A percentile compares a stretch with the other conserved stretches of the same genome.
Conservation (phyloP, 2,888 invertebrate species). For the Ypsolopha sequella region DNA sequence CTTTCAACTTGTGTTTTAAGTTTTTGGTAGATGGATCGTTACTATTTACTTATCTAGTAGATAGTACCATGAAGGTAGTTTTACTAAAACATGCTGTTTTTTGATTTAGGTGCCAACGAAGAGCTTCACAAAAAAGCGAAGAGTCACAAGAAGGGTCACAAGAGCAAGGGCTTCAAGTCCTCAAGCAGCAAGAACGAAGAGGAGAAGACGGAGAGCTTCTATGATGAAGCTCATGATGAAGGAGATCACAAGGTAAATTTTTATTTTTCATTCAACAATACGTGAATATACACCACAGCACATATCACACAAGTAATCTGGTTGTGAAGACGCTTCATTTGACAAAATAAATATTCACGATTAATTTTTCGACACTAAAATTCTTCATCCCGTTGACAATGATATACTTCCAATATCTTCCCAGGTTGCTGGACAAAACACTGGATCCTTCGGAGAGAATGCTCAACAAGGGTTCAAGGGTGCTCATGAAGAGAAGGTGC, state of each 20-base stretch:
- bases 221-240: conserved; percentile 75
- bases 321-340: too few species aligned
- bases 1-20: background rate
- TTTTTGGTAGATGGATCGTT: background rate
- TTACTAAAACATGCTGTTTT: too few species aligned
- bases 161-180: conserved; percentile 75
- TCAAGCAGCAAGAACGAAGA: conserved; percentile 77
- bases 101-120: conserved; percentile 55
- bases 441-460: conserved; percentile 70
- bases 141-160: conserved; percentile 74
- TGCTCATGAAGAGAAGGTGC: conserved; percentile 69
- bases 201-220: conserved; percentile 75
- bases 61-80: too few species aligned
- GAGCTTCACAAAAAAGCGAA: conserved; percentile 67
- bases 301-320: too few species aligned
- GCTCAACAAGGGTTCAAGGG: conserved; percentile 71
- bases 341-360: too few species aligned
- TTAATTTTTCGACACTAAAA: too few species aligned
- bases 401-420: too few species aligned
- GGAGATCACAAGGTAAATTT: conserved; percentile 61
- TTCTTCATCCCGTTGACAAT: too few species aligned
- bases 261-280: too few species aligned
- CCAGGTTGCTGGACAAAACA: conserved; percentile 55
- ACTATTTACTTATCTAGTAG: too few species aligned
- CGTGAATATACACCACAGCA: too few species aligned